Conservation (phyloP, 2,888 invertebrate species). For the Drosophila flavopinicola region DNA sequence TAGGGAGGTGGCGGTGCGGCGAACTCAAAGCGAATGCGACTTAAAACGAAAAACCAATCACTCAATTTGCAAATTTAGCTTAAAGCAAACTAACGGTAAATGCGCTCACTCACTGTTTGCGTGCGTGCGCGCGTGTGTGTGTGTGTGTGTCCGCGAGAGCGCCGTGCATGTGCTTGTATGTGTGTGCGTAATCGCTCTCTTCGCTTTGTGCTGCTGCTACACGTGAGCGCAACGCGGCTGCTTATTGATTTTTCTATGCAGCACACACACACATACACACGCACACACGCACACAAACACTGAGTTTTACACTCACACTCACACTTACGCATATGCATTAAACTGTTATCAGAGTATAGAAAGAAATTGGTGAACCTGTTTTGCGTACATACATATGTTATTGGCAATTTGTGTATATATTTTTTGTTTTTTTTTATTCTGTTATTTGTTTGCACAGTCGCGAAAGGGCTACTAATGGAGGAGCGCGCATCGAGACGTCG, state of each 20-base stretch:
- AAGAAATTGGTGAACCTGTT: conserved; percentile 55
- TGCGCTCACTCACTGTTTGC: conserved; percentile 9
- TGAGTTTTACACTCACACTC: conserved; percentile 6
- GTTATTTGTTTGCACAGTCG: conserved; percentile 21
- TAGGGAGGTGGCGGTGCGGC: background rate
- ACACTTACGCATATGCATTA: conserved; percentile 28
- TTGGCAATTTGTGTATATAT: conserved; percentile 14
- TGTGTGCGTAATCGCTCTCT: conserved; percentile 6
- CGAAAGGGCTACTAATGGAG: conserved; percentile 59
- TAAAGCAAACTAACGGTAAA: conserved; percentile 45
- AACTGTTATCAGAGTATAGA: conserved; percentile 70
- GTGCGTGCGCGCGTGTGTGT: conserved; percentile 1
- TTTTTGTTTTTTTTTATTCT: conserved; percentile 5
- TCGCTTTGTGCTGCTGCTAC: conserved; percentile 26
- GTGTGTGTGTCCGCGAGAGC: conserved; percentile 5
- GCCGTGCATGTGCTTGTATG: conserved; percentile 12
- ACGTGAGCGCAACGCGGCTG: conserved; percentile 39
- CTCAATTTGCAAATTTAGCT: conserved; percentile 5
- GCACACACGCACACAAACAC: conserved; percentile 4
- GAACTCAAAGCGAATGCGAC: conserved; percentile 5
- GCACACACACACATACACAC: conserved; percentile 25
- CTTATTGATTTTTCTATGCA: conserved; percentile 63
- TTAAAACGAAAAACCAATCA: conserved; percentile 6
- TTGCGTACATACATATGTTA: too few species aligned
- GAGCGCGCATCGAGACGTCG: conserved; percentile 40